phyloP scores from a whole-genome alignment of 2,797 vertebrate genomes.

The Myotis vivesi region DNA sequence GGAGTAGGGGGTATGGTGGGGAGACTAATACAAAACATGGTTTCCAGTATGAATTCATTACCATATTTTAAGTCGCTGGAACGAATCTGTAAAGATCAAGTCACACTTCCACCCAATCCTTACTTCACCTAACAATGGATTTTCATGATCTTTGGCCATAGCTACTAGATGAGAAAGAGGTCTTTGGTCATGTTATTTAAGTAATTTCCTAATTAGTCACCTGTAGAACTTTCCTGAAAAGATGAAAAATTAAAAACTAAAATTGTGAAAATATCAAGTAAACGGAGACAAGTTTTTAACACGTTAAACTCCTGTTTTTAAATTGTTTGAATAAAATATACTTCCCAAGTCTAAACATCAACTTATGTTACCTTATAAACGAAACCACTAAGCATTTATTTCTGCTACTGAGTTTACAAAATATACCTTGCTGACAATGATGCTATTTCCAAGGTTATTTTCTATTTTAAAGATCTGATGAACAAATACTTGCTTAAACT shows the following conservation, averaged over 20 bases:
- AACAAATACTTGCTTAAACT: slow-evolving; percentile 1
- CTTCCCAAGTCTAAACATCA: not conserved
- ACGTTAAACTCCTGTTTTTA: not conserved
- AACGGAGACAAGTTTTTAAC: not conserved
- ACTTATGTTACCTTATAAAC: not conserved
- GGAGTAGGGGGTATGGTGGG: not conserved
- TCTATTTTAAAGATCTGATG: not conserved
- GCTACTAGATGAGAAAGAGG: not conserved
- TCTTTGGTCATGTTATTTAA: not conserved
- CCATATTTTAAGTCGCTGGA: not conserved
- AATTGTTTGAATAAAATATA: slow-evolving; percentile 22
- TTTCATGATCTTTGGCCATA: not conserved
- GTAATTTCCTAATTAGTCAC: slow-evolving; percentile 20
- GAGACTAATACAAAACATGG: not conserved
- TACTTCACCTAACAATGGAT: not conserved
- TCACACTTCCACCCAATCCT: not conserved
- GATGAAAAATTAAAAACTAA: not conserved
- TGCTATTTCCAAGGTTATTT: slow-evolving; percentile 16
- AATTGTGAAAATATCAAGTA: slow-evolving; percentile 11
- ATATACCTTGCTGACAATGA: not conserved
- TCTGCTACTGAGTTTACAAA: slow-evolving; percentile 33
- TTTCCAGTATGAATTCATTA: not conserved
- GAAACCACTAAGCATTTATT: slow-evolving; percentile 23
- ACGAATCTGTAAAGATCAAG: not conserved
- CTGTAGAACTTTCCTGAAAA: not conserved